Evolutionary conservation across 2,888 invertebrate genomes (phyloP).

Genomic region (Odontocerum albicorne): DNA sequence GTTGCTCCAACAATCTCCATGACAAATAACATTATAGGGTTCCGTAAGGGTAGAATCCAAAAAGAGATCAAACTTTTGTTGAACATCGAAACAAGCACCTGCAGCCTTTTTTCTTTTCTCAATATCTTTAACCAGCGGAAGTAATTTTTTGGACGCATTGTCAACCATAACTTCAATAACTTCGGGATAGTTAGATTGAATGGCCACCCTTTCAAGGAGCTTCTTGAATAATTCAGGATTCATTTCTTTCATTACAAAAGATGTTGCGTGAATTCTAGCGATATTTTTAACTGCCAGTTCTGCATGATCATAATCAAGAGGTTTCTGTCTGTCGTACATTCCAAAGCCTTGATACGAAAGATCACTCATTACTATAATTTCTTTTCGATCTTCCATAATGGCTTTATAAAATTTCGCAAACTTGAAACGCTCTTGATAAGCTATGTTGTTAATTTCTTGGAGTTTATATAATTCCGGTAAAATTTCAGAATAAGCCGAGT

Average conservation of each 20-base stretch:
- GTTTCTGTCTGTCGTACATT: conserved; percentile 42
- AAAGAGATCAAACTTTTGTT: background rate
- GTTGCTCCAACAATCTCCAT: conserved; percentile 20
- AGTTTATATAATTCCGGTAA: conserved; percentile 27
- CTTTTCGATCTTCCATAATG: conserved; percentile 38
- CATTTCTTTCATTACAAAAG: conserved; percentile 42
- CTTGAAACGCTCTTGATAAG: conserved; percentile 38
- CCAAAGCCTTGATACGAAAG: conserved; percentile 42
- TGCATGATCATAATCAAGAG: conserved; percentile 46
- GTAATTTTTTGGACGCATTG: no score
- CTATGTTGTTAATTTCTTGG: conserved; percentile 39
- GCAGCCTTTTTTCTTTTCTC: no score
- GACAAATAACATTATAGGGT: conserved; percentile 17
- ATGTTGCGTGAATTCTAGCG: conserved; percentile 50
- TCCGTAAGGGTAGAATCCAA: background rate
- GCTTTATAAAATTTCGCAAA: conserved; percentile 42
- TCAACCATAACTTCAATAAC: background rate
- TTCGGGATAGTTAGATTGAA: background rate
- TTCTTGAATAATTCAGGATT: conserved; percentile 43
- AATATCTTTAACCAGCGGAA: no score
- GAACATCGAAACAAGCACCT: no score
- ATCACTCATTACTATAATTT: conserved; percentile 46
- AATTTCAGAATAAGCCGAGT: conserved; percentile 1
- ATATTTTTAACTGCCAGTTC: conserved; percentile 42
- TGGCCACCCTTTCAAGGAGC: conserved; percentile 19